Conservation (phyloP, 1,140 invertebrate species). For the Heliothis virescens region DNA sequence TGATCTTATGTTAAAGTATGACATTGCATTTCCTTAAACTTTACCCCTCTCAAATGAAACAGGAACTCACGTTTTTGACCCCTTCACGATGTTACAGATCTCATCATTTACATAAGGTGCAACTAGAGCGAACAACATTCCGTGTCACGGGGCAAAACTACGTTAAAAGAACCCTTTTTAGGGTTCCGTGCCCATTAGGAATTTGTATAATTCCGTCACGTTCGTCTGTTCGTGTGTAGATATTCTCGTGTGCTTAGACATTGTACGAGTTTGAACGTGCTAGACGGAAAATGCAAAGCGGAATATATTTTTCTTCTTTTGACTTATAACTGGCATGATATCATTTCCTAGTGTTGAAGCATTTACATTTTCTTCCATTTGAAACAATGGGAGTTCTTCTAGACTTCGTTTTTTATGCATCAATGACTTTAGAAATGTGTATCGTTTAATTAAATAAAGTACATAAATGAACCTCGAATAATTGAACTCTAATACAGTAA, state of each 20-base stretch:
- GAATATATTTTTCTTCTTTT: background rate
- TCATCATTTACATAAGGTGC: background rate
- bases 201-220: conserved; percentile 48
- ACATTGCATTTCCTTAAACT: background rate
- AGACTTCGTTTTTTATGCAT: background rate
- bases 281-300: background rate
- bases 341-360: background rate
- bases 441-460: too few relatives aligned
- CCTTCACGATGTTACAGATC: background rate
- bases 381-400: too few relatives aligned
- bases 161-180: conserved; percentile 21
- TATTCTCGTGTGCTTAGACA: conserved; percentile 27
- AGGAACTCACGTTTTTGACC: background rate
- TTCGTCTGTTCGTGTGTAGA: conserved; percentile 26
- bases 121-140: conserved; percentile 27
- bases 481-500: background rate
- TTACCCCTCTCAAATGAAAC: background rate
- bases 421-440: background rate
- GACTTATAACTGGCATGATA: background rate
- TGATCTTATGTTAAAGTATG: background rate
- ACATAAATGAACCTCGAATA: background rate
- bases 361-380: background rate
- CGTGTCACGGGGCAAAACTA: conserved; percentile 9
- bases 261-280: background rate
- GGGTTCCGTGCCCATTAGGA: conserved; percentile 41